These are phyloP conservation scores for Pseudorhombus dupliciocellatus DNA, from an alignment of 2,113 vertebrate species.

Conservation along the genomic window DNA sequence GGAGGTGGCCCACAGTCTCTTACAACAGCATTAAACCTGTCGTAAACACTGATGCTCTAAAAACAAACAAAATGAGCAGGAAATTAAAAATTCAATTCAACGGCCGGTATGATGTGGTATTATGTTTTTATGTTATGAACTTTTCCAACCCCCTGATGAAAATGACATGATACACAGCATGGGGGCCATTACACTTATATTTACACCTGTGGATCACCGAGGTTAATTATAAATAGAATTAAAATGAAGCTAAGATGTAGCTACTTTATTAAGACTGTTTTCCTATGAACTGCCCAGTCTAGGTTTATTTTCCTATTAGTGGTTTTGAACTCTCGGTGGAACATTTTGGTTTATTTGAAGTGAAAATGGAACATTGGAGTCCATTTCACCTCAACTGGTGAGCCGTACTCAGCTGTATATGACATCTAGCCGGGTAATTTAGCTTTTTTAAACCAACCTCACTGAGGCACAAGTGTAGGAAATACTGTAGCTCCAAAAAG, in stretches of 20 bases:
- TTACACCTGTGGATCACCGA: neutral
- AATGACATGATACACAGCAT: no score
- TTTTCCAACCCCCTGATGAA: neutral
- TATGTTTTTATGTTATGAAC: no score
- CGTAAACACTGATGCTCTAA: constrained; percentile 42
- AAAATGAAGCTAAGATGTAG: neutral
- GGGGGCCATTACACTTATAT: neutral
- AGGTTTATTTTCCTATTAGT: neutral
- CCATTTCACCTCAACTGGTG: neutral
- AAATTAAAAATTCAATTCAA: no score
- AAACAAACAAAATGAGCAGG: neutral
- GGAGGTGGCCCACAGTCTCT: constrained; percentile 46
- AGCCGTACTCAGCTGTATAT: neutral
- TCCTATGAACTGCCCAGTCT: no score
- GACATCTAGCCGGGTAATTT: neutral
- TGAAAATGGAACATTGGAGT: constrained; percentile 6
- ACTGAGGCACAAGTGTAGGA: neutral
- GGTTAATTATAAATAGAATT: neutral
- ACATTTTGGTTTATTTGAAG: neutral
- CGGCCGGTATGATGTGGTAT: no score
- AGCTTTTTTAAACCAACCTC: neutral
- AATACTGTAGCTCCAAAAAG: neutral
- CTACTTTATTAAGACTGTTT: neutral
- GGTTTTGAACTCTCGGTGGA: neutral
- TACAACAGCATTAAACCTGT: constrained; percentile 43